phyloP scores from a whole-genome alignment of 2,888 invertebrate genomes.

The Ecliptopera silaceata region DNA sequence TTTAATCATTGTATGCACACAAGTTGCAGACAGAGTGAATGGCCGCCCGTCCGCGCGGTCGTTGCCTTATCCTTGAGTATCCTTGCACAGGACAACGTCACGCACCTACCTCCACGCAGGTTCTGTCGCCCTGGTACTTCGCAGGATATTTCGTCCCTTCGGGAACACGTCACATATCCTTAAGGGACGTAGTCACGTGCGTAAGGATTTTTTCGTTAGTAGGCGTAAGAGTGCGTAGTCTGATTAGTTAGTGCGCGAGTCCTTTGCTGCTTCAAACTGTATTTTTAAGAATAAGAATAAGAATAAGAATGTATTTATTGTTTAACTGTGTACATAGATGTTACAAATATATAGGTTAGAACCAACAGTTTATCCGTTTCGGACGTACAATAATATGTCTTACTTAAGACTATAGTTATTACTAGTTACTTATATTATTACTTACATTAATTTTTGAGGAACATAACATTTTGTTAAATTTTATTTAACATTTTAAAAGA shows the following conservation, averaged over 20 bases:
- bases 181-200: slow-evolving; percentile 54
- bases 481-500: too few species aligned
- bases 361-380: too few species aligned
- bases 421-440: too few species aligned
- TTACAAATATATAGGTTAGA: too few species aligned
- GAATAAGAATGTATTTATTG: too few species aligned
- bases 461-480: too few species aligned
- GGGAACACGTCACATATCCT: slow-evolving; percentile 71
- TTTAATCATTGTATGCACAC: slow-evolving; percentile 35
- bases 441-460: too few species aligned
- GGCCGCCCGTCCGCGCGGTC: slow-evolving; percentile 61
- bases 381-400: too few species aligned
- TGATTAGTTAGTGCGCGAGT: slow-evolving; percentile 29
- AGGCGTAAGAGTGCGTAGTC: slow-evolving; percentile 18
- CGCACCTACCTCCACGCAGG: slow-evolving; percentile 53
- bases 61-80: slow-evolving; percentile 78
- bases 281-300: too few species aligned
- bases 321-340: too few species aligned
- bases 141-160: slow-evolving; percentile 84
- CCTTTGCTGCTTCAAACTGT: background rate
- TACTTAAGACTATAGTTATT: too few species aligned
- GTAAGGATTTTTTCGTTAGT: slow-evolving; percentile 26
- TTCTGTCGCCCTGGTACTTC: slow-evolving; percentile 75
- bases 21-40: slow-evolving; percentile 54
- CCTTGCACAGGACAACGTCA: slow-evolving; percentile 77